Evolutionary conservation across 2,888 invertebrate genomes (phyloP).

Genomic region (Mesoligia furuncula): DNA sequence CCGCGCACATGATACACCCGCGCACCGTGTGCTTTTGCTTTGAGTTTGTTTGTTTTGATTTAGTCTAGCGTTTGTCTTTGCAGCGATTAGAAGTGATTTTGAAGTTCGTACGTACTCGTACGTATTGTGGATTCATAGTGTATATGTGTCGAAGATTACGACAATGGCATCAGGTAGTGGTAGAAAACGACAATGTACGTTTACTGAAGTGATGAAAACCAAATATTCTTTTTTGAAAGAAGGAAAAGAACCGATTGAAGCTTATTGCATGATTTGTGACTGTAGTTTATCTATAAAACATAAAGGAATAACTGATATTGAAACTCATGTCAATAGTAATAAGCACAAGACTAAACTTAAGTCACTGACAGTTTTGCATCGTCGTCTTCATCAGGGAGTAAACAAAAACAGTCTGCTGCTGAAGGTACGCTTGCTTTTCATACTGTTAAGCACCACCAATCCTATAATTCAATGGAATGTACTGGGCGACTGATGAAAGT

Average conservation of each 20-base stretch:
- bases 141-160: constrained; percentile 6
- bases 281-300: constrained; percentile 23
- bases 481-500: constrained; percentile 39
- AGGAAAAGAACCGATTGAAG: constrained; percentile 20
- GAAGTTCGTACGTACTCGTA: constrained; percentile 1
- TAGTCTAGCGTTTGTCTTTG: background rate
- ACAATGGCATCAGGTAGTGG: constrained; percentile 22
- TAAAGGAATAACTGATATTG: constrained; percentile 23
- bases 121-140: background rate
- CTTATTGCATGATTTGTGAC: constrained; percentile 24
- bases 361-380: constrained; percentile 35
- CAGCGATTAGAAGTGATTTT: background rate
- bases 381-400: constrained; percentile 27
- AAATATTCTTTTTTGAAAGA: constrained; percentile 28
- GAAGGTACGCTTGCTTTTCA: constrained; percentile 42
- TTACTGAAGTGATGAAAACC: constrained; percentile 28
- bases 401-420: constrained; percentile 38
- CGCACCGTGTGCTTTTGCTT: background rate
- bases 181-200: constrained; percentile 21
- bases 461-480: constrained; percentile 51
- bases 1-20: background rate
- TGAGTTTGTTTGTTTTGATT: background rate
- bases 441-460: constrained; percentile 41
- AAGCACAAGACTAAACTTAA: constrained; percentile 35
- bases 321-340: constrained; percentile 30